Conservation (phyloP, 2,797 vertebrate genomes). For the Pseudopleuronectes americanus region DNA sequence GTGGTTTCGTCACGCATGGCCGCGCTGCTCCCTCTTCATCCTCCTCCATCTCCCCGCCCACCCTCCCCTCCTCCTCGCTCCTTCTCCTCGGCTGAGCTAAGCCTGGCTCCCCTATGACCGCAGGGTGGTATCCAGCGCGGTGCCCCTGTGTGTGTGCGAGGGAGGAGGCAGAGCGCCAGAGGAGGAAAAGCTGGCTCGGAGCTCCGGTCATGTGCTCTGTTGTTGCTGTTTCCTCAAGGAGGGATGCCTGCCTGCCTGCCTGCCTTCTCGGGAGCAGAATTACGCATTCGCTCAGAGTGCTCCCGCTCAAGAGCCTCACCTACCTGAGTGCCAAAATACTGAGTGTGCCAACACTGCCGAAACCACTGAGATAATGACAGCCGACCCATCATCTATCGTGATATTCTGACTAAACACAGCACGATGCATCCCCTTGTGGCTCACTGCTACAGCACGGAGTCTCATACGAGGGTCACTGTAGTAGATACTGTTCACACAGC, state of each 20-base stretch:
- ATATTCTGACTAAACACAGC: constrained; percentile 46
- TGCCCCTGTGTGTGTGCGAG: constrained; percentile 54
- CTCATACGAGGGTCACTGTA: constrained; percentile 15
- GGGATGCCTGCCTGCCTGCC: constrained; percentile 56
- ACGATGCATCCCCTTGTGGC: constrained; percentile 25
- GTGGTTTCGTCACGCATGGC: constrained; percentile 67
- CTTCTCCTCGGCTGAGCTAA: constrained; percentile 65
- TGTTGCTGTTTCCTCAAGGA: constrained; percentile 71
- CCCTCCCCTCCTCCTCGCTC: constrained; percentile 20
- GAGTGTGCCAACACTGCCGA: constrained; percentile 24
- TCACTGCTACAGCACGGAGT: constrained; percentile 48
- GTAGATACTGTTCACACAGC: constrained; percentile 26
- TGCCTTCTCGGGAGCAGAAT: constrained; percentile 60
- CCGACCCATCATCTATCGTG: constrained; percentile 40
- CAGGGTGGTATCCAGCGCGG: constrained; percentile 74
- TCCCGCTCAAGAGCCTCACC: constrained; percentile 49
- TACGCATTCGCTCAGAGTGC: constrained; percentile 50
- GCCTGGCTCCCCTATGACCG: constrained; percentile 67
- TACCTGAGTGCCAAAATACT: constrained; percentile 33
- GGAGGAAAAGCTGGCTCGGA: constrained; percentile 72
- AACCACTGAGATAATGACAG: constrained; percentile 29
- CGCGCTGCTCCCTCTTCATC: constrained; percentile 41
- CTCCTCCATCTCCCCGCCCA: constrained; percentile 17
- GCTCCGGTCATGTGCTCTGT: constrained; percentile 77
- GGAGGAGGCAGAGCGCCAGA: constrained; percentile 58